Conservation (phyloP, 2,797 vertebrate genomes). For the Scyliorhinus canicula region DNA sequence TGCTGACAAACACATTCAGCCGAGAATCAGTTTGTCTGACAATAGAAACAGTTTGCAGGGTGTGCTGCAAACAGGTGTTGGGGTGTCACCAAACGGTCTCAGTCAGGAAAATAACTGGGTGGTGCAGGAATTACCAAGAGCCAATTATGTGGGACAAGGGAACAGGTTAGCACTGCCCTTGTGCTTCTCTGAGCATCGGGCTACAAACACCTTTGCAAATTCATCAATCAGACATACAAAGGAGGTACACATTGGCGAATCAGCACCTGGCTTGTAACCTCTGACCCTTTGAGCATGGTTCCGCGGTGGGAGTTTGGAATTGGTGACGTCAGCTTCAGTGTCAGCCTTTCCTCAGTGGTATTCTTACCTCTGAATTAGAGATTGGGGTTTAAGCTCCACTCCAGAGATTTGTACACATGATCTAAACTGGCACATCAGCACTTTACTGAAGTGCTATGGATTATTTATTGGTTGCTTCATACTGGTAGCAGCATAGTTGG, state of each 20-base stretch:
- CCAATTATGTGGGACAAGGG: not conserved
- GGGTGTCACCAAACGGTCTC: not conserved
- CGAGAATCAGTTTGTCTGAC: not conserved
- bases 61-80: not conserved
- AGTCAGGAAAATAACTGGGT: not conserved
- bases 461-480: not conserved
- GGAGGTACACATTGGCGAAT: not conserved
- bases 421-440: not conserved
- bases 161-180: not conserved
- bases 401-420: not conserved
- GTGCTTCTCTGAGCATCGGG: not conserved
- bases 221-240: not conserved
- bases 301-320: not conserved
- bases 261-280: not conserved
- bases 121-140: not conserved
- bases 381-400: not conserved
- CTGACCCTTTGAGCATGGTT: not conserved
- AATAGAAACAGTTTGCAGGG: not conserved
- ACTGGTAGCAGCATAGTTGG: not conserved
- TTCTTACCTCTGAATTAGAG: not conserved
- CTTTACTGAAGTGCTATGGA: not conserved
- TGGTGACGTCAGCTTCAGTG: not conserved
- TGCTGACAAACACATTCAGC: constrained; percentile 13
- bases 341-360: not conserved
- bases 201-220: not conserved